Evolutionary conservation across 2,113 vertebrate species (phyloP), one percentile per base, ranked within the genome.

Genomic region (Brienomyrus brachyistius): DNA sequence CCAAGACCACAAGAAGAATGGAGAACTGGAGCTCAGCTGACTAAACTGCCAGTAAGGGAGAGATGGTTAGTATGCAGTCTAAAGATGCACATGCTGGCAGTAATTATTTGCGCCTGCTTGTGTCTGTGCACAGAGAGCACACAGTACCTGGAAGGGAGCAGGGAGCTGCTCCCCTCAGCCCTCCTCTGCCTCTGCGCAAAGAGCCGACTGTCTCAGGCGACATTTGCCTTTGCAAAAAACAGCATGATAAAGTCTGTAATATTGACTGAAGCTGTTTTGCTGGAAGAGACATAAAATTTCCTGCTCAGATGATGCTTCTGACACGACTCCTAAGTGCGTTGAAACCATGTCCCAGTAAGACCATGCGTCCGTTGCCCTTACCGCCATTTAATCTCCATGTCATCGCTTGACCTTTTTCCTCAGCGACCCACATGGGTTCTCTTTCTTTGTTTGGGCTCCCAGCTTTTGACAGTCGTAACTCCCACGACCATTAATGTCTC

Each of bases 401-500:
- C 89, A 89, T 54, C 62, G 66, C 88, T 90, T 94, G 91, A 92
- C 83, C 21, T 82, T 35, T 52, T 93, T 90, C 93, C 90, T 92
- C 91, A 93, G 92, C 80, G 85, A 88, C 89, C 89, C 80, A 88
- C 47, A 90, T 88, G 93, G 91, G 92, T 89, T 90, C 89, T 89
- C 86, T 4, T 87, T 85, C 86, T 90, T 94, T 94, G 93, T 92
- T 92, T 89, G 87, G 89, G n/a, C 19, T 91, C 89, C 80, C 7
- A 56, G 88, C 83, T 89, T 91, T 90, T 92, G 92, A 94, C 92
- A 91, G 88, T 6, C 23, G 50, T 8, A 52, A 50, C 77, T 91
- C 91, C 90, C 90, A 91, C 90, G 84, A 91, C 93, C 91, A 93
- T 92, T 93, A 94, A 93, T 94, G 91, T 91, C 91, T 74, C 92